Evolutionary conservation across 2,888 invertebrate genomes (phyloP).

Genomic region (Tuta absoluta): DNA sequence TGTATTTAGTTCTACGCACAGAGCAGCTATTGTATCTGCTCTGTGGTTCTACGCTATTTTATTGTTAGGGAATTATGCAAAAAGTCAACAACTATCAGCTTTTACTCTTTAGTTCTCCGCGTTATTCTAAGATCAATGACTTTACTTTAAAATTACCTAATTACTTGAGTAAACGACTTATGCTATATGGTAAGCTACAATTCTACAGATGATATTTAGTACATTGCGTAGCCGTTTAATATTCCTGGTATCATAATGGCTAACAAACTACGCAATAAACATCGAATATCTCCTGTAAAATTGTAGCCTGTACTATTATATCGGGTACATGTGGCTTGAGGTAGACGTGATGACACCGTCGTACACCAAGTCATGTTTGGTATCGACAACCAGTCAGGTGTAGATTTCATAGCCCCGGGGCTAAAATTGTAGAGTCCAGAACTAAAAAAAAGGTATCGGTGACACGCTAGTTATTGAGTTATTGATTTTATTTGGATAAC

Average conservation of each 20-base stretch:
- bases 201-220: too few relatives aligned
- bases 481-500: not conserved
- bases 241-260: too few relatives aligned
- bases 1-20: too few relatives aligned
- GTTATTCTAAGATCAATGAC: not conserved
- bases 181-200: too few relatives aligned
- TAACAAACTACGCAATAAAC: too few relatives aligned
- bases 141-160: not conserved
- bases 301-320: not conserved
- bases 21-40: too few relatives aligned
- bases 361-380: not conserved
- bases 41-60: too few relatives aligned
- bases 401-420: too few relatives aligned
- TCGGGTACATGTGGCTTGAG: not conserved
- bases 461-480: not conserved
- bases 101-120: not conserved
- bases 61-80: slow-evolving; percentile 5
- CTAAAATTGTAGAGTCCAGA: too few relatives aligned
- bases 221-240: too few relatives aligned
- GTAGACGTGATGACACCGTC: not conserved
- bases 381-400: too few relatives aligned
- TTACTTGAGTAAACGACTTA: not conserved
- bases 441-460: too few relatives aligned
- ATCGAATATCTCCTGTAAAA: not conserved
- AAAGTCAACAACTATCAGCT: not conserved